Conservation (phyloP, 2,888 invertebrate genomes). For the Tetanocera ferruginea region DNA sequence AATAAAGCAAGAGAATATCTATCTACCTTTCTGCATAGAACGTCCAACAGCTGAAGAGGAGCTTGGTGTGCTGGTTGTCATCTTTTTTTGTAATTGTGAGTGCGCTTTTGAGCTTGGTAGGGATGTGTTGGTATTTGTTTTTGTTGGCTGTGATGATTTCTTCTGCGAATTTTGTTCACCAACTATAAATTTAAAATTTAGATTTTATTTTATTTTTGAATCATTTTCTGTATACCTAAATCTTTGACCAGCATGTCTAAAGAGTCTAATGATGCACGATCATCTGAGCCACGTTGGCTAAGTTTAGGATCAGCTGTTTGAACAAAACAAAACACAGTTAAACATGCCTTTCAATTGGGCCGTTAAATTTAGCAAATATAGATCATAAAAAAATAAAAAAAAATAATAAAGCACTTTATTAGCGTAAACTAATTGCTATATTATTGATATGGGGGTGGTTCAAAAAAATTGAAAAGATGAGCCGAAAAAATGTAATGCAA, state of each 20-base stretch:
- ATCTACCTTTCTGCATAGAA: not conserved
- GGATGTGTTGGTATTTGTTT: not conserved
- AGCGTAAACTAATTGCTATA: too few species aligned
- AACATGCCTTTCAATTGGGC: not conserved
- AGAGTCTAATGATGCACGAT: slow-evolving; percentile 56
- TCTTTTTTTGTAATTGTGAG: not conserved
- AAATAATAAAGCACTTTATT: too few species aligned
- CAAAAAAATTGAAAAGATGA: too few species aligned
- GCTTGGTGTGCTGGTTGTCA: not conserved
- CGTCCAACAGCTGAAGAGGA: not conserved
- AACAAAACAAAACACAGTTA: slow-evolving; percentile 29
- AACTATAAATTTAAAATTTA: not conserved
- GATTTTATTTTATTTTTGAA: not conserved
- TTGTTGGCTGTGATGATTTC: not conserved
- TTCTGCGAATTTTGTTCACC: slow-evolving; percentile 28
- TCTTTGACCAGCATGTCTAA: slow-evolving; percentile 54
- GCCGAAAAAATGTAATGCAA: too few species aligned
- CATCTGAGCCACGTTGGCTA: slow-evolving; percentile 43
- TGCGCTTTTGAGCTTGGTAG: not conserved
- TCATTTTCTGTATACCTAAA: slow-evolving; percentile 52
- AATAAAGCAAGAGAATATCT: too few species aligned
- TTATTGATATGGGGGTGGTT: too few species aligned
- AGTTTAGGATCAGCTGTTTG: slow-evolving; percentile 41
- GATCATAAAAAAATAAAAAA: slow-evolving; percentile 2
- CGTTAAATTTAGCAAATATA: slow-evolving; percentile 19